Evolutionary conservation across 2,113 vertebrate genomes (phyloP), one percentile per base, ranked within the genome.

Genomic region (Tonatia bakeri): DNA sequence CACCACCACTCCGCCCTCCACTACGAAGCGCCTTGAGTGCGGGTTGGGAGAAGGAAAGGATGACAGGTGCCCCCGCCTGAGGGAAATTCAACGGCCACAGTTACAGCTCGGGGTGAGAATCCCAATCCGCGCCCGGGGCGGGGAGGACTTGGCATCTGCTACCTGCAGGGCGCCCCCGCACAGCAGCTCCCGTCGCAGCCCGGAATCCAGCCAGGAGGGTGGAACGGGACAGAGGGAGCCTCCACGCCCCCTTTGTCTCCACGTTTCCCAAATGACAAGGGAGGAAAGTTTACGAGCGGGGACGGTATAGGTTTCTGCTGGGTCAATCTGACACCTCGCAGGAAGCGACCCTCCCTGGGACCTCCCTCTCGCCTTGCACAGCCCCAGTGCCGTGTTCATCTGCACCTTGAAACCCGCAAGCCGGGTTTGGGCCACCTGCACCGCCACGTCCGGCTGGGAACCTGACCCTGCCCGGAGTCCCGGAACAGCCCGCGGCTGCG

Each of bases 171-270:
- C 77, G 86, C 94, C 93, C 54, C 20, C 54, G 73, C 69, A 16
- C 31, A 59, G 45, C 59, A 19, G 69, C 52, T 82, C 56, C 17
- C 7, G 31, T 26, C 12, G 79, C 85, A 94, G 88, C 90, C 80
- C 14, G 1, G 95, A 75, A 92, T 7, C 91, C 95, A 75, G 84
- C 81, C 81, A 59, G 91, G 67, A 93, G 70, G 91, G 70, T 93
- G 83, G 82, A 67, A 82, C 59, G 8, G 94, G 97, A 96, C 91
- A 0, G 4, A 93, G 75, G 91, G 88, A 95, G 84, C 93, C 93
- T 97, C 94, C 97, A 96, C 96, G 97, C 96, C 96, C 96, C 96
- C 96, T 97, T 97, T 96, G 97, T 94, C 96, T 97, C 70, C 96
- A 94, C 94, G 87, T 76, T 97, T 77, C 84, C 90, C 88, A 87